phyloP scores from a whole-genome alignment of 1,140 invertebrate genomes.

The Cydia fagiglandana region DNA sequence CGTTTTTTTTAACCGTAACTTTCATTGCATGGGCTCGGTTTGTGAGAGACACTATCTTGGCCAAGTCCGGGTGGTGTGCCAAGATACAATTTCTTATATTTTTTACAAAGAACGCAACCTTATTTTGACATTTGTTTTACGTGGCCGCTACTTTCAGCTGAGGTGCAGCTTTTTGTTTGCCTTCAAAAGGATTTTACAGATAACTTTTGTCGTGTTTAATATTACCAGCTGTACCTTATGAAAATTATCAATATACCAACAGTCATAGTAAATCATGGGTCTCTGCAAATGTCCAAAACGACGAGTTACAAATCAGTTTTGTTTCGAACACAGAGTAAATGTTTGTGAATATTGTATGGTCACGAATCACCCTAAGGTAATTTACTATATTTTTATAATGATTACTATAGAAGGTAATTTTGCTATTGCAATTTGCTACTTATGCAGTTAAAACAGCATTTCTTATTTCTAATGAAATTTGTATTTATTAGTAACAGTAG shows the following conservation, averaged over 20 bases:
- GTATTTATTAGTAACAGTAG: too few species aligned
- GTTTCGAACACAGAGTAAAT: conserved; percentile 98
- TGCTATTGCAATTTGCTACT: too few species aligned
- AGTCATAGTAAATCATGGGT: conserved; percentile 85
- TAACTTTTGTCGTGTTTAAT: conserved; percentile 4
- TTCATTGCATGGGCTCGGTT: neutral
- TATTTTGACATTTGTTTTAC: conserved; percentile 42
- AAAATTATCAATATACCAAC: neutral
- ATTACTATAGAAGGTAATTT: too few species aligned
- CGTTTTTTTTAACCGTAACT: neutral
- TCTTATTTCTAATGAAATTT: too few species aligned
- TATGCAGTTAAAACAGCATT: too few species aligned
- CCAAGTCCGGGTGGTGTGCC: neutral
- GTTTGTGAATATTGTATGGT: conserved; percentile 99
- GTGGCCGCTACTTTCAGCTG: conserved; percentile 36
- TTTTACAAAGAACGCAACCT: conserved; percentile 31
- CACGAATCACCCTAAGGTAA: conserved; percentile 95
- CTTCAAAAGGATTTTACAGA: conserved; percentile 32
- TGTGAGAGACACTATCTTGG: neutral
- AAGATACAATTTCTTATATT: neutral
- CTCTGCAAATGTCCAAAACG: conserved; percentile 98
- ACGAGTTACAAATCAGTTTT: conserved; percentile 98
- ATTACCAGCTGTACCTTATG: conserved; percentile 2
- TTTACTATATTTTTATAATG: conserved; percentile 32
- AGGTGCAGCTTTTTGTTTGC: conserved; percentile 25